Conservation (phyloP, 1,140 invertebrate species). For the Littorina saxatilis region DNA sequence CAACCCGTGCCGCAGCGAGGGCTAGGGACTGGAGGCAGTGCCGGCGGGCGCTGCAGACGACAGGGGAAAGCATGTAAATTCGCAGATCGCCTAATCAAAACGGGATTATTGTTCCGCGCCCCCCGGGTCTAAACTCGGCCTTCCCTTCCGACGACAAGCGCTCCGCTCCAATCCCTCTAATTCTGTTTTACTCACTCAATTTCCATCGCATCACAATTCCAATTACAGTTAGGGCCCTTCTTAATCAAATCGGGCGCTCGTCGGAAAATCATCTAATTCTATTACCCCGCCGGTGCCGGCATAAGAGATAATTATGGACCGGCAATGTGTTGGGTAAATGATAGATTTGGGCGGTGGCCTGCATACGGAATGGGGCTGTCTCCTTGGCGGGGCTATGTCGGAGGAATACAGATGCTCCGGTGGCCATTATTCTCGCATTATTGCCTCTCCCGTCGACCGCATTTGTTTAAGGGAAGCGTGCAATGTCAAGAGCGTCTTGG, state of each 20-base stretch:
- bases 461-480: conserved; percentile 35
- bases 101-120: conserved; percentile 39
- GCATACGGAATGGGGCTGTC: neutral
- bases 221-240: conserved; percentile 52
- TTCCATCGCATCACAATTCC: conserved; percentile 51
- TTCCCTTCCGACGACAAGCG: conserved; percentile 29
- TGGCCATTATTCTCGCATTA: conserved; percentile 30
- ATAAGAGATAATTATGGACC: conserved; percentile 37
- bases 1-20: neutral
- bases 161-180: conserved; percentile 38
- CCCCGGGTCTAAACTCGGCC: neutral
- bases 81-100: conserved; percentile 51
- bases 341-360: conserved; percentile 34
- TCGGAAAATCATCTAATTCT: conserved; percentile 45
- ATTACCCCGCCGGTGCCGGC: conserved; percentile 38
- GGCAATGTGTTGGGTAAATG: conserved; percentile 38
- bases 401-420: conserved; percentile 31
- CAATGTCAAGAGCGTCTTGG: conserved; percentile 17
- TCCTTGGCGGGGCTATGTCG: conserved; percentile 19
- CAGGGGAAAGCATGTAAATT: conserved; percentile 36
- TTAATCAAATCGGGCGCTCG: conserved; percentile 50
- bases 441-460: conserved; percentile 8
- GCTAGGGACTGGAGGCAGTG: neutral
- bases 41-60: conserved; percentile 10
- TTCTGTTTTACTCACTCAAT: conserved; percentile 57